These are phyloP conservation scores for Drosophila paucipuncta DNA, from an alignment of 2,888 invertebrate genomes.

Conservation along the genomic window DNA sequence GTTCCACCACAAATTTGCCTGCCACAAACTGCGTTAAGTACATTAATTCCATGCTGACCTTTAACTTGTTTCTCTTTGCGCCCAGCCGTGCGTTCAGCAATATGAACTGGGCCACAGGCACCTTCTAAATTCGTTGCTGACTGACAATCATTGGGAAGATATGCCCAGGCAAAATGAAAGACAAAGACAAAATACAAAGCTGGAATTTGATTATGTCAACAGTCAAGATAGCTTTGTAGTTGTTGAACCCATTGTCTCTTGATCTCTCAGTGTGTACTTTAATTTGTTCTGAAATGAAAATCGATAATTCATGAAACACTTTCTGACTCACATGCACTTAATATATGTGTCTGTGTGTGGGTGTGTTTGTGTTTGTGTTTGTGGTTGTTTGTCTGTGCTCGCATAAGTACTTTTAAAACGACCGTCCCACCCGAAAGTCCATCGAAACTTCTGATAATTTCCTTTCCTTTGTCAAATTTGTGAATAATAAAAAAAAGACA, in stretches of 20 bases:
- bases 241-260: conserved; percentile 33
- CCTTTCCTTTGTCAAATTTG: conserved; percentile 68
- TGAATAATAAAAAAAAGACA: conserved; percentile 40
- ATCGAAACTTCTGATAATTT: conserved; percentile 68
- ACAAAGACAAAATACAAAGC: conserved; percentile 39
- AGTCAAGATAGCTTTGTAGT: conserved; percentile 28
- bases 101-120: conserved; percentile 19
- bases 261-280: conserved; percentile 31
- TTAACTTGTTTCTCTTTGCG: conserved; percentile 24
- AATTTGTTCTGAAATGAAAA: conserved; percentile 69
- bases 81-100: conserved; percentile 13
- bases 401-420: conserved; percentile 60
- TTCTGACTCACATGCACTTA: conserved; percentile 24
- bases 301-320: conserved; percentile 65
- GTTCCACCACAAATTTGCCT: conserved; percentile 22
- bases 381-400: conserved; percentile 21
- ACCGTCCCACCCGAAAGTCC: conserved; percentile 30
- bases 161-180: conserved; percentile 1
- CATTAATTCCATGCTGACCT: conserved; percentile 44
- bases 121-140: conserved; percentile 19
- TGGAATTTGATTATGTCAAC: conserved; percentile 64
- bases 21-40: conserved; percentile 52
- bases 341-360: neutral
- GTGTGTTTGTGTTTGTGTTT: neutral
- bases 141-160: conserved; percentile 19